These are phyloP conservation scores for Alces alces DNA, from an alignment of 2,113 vertebrate genomes.

Conservation along the genomic window DNA sequence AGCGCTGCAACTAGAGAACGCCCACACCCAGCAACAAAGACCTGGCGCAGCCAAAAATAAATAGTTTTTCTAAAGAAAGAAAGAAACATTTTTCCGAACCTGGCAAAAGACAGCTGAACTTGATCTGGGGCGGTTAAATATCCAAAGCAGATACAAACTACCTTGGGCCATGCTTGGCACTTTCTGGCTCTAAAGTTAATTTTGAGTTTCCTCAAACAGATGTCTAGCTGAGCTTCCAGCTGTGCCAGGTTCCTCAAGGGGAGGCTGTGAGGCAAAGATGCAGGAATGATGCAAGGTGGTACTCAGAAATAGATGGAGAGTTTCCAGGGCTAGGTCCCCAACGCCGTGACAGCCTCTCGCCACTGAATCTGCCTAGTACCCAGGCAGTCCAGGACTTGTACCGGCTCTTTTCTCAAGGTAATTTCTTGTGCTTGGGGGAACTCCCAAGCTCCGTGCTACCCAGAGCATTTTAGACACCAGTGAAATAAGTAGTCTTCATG, in stretches of 20 bases:
- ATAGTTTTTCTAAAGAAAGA: not conserved
- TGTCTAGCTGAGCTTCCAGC: conserved; percentile 48
- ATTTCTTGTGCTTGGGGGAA: not conserved
- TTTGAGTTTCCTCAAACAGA: conserved; percentile 67
- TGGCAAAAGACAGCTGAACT: conserved; percentile 31
- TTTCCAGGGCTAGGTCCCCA: not conserved
- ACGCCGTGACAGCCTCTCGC: not conserved
- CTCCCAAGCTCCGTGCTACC: not conserved
- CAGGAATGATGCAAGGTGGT: conserved; percentile 5
- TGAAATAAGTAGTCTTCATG: not conserved
- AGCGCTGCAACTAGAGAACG: not conserved
- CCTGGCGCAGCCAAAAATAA: not conserved
- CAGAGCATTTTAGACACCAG: not conserved
- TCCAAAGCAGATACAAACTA: not conserved
- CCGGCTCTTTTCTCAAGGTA: not conserved
- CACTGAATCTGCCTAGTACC: not conserved
- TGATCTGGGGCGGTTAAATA: conserved; percentile 26
- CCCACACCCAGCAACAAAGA: not conserved
- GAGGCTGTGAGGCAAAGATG: not conserved
- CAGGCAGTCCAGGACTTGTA: not conserved
- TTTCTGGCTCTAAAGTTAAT: conserved; percentile 64
- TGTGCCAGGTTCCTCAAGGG: conserved; percentile 17
- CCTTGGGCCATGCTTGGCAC: not conserved
- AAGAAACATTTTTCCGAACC: not conserved
- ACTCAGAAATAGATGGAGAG: not conserved